Conservation (phyloP, 92 coral and sea anemone species). For the Muricea muricata region DNA sequence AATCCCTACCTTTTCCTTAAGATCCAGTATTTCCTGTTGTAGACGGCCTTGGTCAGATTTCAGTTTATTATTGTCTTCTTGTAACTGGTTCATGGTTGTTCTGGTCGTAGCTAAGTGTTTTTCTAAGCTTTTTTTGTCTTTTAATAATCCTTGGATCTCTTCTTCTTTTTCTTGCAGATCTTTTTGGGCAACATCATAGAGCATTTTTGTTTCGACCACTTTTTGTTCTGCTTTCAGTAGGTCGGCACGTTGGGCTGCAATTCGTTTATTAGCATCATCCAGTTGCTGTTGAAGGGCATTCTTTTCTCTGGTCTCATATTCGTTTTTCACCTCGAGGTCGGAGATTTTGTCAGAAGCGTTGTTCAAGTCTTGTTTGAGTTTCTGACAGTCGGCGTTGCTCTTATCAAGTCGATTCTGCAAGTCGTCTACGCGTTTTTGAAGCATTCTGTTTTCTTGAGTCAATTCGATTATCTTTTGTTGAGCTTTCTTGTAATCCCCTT, state of each 20-base stretch:
- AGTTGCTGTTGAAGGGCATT: conserved; percentile 68
- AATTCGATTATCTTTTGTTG: conserved; percentile 74
- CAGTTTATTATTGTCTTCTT: conserved; percentile 84
- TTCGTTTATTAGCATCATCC: conserved; percentile 70
- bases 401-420: conserved; percentile 53
- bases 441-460: conserved; percentile 62
- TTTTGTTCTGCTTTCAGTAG: conserved; percentile 73
- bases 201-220: conserved; percentile 69
- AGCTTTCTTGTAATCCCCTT: conserved; percentile 61
- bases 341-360: conserved; percentile 64
- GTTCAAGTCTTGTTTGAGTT: conserved; percentile 65
- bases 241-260: conserved; percentile 65
- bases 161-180: conserved; percentile 82
- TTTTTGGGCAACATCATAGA: conserved; percentile 76
- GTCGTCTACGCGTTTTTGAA: conserved; percentile 64
- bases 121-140: conserved; percentile 73
- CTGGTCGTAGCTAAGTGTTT: conserved; percentile 62
- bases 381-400: conserved; percentile 69
- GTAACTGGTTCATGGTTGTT: conserved; percentile 59
- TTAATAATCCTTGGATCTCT: conserved; percentile 70
- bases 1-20: conserved; percentile 35
- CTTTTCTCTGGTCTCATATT: conserved; percentile 79
- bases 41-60: conserved; percentile 83
- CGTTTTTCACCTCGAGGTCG: conserved; percentile 82
- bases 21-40: conserved; percentile 85